A percentile compares a stretch with the other conserved stretches of the same genome.
Evolutionary conservation across 2,113 vertebrate species (phyloP).

Genomic region (Caretta caretta): DNA sequence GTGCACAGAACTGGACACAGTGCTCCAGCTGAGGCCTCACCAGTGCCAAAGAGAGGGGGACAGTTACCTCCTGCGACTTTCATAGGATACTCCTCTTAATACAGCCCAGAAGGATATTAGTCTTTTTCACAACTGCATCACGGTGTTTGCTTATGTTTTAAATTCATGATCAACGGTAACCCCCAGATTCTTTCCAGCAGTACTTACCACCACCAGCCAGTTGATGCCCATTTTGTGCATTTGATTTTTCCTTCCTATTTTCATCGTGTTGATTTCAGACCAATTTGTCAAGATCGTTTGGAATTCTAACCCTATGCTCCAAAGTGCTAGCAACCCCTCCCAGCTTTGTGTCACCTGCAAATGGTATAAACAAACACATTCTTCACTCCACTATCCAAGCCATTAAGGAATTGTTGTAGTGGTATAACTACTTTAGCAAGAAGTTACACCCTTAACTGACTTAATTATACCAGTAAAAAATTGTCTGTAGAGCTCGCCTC

Average conservation of each 20-base stretch:
- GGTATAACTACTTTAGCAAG: background rate
- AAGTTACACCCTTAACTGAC: background rate
- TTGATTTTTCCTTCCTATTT: background rate
- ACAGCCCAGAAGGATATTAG: background rate
- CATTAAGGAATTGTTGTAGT: background rate
- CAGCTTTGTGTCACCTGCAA: background rate
- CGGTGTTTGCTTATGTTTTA: background rate
- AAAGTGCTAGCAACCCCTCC: background rate
- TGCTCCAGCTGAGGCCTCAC: background rate
- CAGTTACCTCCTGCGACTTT: background rate
- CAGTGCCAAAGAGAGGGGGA: background rate
- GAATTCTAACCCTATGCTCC: background rate
- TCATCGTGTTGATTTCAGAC: background rate
- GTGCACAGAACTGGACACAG: background rate
- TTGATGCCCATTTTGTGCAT: background rate
- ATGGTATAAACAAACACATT: background rate
- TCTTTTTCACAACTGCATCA: background rate
- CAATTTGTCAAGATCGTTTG: background rate
- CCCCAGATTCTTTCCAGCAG: background rate
- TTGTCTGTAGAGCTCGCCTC: background rate
- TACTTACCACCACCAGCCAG: background rate
- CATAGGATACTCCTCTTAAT: background rate
- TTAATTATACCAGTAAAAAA: background rate
- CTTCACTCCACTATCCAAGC: background rate
- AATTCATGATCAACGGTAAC: accelerated